These are phyloP conservation scores for Phocoena sinus DNA, from an alignment of 2,113 vertebrate genomes.

Conservation along the genomic window DNA sequence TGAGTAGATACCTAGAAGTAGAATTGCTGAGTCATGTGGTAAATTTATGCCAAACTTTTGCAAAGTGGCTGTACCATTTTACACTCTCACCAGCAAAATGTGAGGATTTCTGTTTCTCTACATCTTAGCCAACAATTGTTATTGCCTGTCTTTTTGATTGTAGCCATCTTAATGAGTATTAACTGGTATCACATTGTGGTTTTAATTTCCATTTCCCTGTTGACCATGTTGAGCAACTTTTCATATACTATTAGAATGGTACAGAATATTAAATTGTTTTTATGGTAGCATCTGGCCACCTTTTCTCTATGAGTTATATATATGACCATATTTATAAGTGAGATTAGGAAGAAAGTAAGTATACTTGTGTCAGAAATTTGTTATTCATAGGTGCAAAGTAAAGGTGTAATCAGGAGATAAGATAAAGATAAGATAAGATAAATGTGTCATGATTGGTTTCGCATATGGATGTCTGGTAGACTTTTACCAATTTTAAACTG, in stretches of 20 bases:
- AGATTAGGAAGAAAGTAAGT: constrained; percentile 3
- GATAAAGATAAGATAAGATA: neutral
- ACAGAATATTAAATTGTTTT: neutral
- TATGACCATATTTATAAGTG: neutral
- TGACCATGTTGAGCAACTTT: neutral
- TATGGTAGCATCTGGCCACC: neutral
- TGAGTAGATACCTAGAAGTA: neutral
- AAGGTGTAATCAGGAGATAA: neutral
- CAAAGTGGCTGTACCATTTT: neutral
- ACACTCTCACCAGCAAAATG: neutral
- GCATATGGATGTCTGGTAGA: neutral
- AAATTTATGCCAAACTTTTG: constrained; percentile 28
- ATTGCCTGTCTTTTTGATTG: neutral
- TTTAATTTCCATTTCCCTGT: constrained; percentile 30
- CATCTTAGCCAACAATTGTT: neutral
- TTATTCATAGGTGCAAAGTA: neutral
- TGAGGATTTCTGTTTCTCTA: neutral
- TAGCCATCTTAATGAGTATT: neutral
- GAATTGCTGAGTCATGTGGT: neutral
- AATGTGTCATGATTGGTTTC: neutral
- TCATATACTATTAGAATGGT: neutral
- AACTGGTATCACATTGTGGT: neutral
- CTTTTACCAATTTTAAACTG: constrained; percentile 14
- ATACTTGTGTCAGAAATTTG: neutral
- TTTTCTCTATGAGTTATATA: constrained; percentile 5